Evolutionary conservation across 2,797 vertebrate genomes (phyloP).

Genomic region (Notoglanidium macrostoma): DNA sequence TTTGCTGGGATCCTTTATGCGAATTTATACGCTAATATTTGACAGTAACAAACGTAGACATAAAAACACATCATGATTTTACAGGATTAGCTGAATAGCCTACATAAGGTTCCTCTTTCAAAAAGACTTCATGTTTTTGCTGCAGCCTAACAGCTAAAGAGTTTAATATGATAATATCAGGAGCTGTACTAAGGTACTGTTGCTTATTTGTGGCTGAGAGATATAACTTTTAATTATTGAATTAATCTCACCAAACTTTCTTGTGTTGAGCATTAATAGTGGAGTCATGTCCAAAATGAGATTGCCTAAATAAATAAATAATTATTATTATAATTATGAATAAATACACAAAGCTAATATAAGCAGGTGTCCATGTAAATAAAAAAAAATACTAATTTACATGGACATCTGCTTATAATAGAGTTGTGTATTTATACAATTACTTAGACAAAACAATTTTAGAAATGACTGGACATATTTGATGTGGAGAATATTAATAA

Average conservation of each 20-base stretch:
- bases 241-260: neutral
- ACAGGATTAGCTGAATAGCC: neutral
- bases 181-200: neutral
- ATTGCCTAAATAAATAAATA: neutral
- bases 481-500: neutral
- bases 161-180: neutral
- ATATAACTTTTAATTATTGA: neutral
- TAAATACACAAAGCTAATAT: neutral
- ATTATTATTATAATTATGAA: neutral
- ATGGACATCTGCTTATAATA: neutral
- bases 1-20: neutral
- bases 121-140: neutral
- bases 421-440: neutral
- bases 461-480: neutral
- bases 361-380: neutral
- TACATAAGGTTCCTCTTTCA: neutral
- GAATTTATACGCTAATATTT: neutral
- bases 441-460: neutral
- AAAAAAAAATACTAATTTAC: neutral
- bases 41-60: neutral
- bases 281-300: neutral
- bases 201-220: neutral
- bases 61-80: neutral
- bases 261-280: neutral
- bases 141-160: neutral